phyloP scores from a whole-genome alignment of 1,140 invertebrate species.

The Gonatopus flavifemur region DNA sequence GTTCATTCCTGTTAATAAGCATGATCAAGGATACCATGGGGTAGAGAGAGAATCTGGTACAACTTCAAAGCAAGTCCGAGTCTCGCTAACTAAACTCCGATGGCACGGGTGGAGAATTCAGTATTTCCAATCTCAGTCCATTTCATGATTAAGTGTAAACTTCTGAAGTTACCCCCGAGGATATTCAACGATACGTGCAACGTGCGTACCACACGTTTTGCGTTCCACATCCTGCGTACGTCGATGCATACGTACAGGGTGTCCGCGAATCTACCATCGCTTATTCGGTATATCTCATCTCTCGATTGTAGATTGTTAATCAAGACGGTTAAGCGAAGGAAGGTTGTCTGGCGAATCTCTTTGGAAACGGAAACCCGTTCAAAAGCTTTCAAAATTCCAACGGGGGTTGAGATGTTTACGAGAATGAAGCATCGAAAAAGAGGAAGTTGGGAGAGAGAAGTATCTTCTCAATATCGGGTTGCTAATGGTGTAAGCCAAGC shows the following conservation, averaged over 20 bases:
- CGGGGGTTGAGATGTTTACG: too few relatives aligned
- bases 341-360: not conserved
- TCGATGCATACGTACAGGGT: too few relatives aligned
- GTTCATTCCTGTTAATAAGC: constrained; percentile 47
- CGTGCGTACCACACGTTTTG: constrained; percentile 15
- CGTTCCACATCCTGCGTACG: too few relatives aligned
- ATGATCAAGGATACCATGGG: constrained; percentile 39
- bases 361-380: too few relatives aligned
- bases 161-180: constrained; percentile 46
- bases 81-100: constrained; percentile 53
- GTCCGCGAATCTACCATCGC: too few relatives aligned
- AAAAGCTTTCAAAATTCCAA: too few relatives aligned
- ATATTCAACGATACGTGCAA: constrained; percentile 38
- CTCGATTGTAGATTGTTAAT: too few relatives aligned
- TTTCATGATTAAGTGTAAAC: constrained; percentile 57
- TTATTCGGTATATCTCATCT: too few relatives aligned
- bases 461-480: constrained; percentile 42
- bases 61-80: constrained; percentile 49
- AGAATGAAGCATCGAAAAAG: constrained; percentile 16
- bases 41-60: constrained; percentile 31
- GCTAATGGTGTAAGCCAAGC: constrained; percentile 51
- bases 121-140: constrained; percentile 53
- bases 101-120: constrained; percentile 33
- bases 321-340: too few relatives aligned
- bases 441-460: constrained; percentile 7